Percentiles rank a stretch among this genome's conserved stretches.
Evolutionary conservation across 2,888 invertebrate genomes (phyloP).

Genomic region (Dasypogon diadema): DNA sequence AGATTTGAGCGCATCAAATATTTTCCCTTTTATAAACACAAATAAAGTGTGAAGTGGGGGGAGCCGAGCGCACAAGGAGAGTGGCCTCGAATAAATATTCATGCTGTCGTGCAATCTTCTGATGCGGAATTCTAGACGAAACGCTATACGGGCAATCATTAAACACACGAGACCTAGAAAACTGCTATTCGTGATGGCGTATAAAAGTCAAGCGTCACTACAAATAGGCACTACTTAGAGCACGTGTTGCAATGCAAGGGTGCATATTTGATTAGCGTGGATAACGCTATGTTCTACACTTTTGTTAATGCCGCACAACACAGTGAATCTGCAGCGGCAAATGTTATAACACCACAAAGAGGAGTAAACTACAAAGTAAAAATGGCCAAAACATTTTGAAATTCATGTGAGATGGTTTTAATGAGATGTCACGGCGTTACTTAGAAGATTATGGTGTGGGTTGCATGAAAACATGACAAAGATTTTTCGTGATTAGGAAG

Average conservation of each 20-base stretch:
- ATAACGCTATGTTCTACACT: background rate
- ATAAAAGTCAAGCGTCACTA: background rate
- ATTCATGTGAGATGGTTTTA: too few relatives aligned
- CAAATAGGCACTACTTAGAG: background rate
- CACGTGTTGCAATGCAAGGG: background rate
- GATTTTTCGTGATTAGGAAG: too few relatives aligned
- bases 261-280: background rate
- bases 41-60: constrained; percentile 39
- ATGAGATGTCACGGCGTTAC: too few relatives aligned
- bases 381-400: too few relatives aligned
- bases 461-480: too few relatives aligned
- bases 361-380: too few relatives aligned
- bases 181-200: background rate
- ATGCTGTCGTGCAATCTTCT: background rate
- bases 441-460: too few relatives aligned
- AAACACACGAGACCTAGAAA: background rate
- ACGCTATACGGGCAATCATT: background rate
- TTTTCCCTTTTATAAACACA: background rate
- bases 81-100: background rate
- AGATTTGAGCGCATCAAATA: constrained; percentile 37
- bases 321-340: too few relatives aligned
- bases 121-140: constrained; percentile 3
- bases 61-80: background rate
- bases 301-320: too few relatives aligned
- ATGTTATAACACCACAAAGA: too few relatives aligned